Evolutionary conservation across 2,797 vertebrate species (phyloP).

Genomic region (Sebastiscus tertius): DNA sequence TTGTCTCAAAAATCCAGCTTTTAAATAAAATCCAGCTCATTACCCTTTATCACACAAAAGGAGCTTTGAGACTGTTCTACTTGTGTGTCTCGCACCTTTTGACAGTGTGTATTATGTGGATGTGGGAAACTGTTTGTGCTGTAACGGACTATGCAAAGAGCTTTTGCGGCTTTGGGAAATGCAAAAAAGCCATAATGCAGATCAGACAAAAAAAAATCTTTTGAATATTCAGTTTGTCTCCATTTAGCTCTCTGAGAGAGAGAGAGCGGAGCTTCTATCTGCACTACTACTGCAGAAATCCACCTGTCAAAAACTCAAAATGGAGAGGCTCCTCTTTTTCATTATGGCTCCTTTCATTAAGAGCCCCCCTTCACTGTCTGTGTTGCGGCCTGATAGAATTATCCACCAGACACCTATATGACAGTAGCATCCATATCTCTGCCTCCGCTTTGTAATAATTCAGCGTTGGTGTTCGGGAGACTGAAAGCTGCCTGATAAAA

Average conservation of each 20-base stretch:
- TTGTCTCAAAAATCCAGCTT: neutral
- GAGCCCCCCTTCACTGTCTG: conserved; percentile 13
- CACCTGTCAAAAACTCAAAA: conserved; percentile 58
- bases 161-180: conserved; percentile 14
- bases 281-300: conserved; percentile 47
- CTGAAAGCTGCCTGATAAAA: conserved; percentile 14
- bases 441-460: conserved; percentile 38
- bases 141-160: conserved; percentile 30
- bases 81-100: conserved; percentile 7
- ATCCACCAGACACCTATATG: conserved; percentile 24
- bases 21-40: conserved; percentile 6
- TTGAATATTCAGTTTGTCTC: conserved; percentile 59
- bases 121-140: conserved; percentile 5
- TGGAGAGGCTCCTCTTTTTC: conserved; percentile 52
- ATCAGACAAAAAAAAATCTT: conserved; percentile 36
- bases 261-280: conserved; percentile 10
- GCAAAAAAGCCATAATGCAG: conserved; percentile 32
- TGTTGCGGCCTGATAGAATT: conserved; percentile 32
- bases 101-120: neutral
- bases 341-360: conserved; percentile 45
- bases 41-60: neutral
- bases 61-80: conserved; percentile 3
- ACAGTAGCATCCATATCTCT: conserved; percentile 32
- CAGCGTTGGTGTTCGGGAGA: conserved; percentile 3
- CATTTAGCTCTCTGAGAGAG: conserved; percentile 40